Percentiles rank a stretch among this genome's conserved stretches.
Conservation (phyloP, 2,888 invertebrate species). For the Ecdyonurus torrentis region DNA sequence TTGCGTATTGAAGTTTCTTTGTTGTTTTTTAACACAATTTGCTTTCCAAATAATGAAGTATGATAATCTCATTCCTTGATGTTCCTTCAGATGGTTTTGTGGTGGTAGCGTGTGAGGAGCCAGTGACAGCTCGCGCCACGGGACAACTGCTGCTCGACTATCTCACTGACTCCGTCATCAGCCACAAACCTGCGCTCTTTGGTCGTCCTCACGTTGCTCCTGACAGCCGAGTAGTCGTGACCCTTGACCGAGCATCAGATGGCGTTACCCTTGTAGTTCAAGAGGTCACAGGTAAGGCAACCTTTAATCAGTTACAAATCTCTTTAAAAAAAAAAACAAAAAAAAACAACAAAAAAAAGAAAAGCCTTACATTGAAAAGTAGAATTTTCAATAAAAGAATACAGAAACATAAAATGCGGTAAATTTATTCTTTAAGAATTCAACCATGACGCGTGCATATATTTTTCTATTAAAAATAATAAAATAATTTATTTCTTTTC, state of each 20-base stretch:
- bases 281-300: slow-evolving; percentile 42
- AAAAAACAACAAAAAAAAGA: no score
- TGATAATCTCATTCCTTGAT: no score
- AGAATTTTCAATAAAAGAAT: no score
- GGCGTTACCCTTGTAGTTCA: slow-evolving; percentile 44
- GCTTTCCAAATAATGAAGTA: neutral
- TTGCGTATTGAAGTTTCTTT: neutral
- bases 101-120: slow-evolving; percentile 50
- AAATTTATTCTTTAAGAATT: no score
- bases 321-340: no score
- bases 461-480: no score
- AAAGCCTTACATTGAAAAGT: no score
- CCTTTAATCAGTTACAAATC: no score
- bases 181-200: slow-evolving; percentile 40
- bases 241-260: slow-evolving; percentile 40
- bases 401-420: no score
- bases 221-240: slow-evolving; percentile 49
- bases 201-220: slow-evolving; percentile 52
- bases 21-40: neutral
- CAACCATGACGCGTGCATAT: no score
- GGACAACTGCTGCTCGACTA: slow-evolving; percentile 54
- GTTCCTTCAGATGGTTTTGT: slow-evolving; percentile 44
- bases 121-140: slow-evolving; percentile 40
- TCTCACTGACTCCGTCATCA: slow-evolving; percentile 49
- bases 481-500: no score